Base-by-base conservation (phyloP, 2,797 vertebrate genomes). In the Adelosebastes latens region DNA sequence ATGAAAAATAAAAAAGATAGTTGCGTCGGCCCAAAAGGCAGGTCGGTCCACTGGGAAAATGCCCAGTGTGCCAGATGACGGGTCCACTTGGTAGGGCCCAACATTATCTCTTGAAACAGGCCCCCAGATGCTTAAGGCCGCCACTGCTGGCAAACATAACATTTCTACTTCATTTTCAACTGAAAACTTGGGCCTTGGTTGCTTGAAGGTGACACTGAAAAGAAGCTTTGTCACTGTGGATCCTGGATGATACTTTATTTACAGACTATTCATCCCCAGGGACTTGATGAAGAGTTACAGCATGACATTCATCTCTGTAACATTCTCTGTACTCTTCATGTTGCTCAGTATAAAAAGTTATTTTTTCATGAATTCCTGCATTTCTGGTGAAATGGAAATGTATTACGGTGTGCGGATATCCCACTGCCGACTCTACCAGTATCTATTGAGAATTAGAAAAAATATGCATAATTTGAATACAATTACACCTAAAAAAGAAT, bases 191-290 rank as follows among this genome's bases (percentile, higher is more conserved):
- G 56, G 60, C 56, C 71, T 66, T 62, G 42, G 55, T 70, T 87
- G 53, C 55, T 76, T 77, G 70, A 88, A 91, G 85, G 87, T 89
- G 87, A 87, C 77, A 84, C 58, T 62, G 68, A 77, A 85, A 80
- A 76, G 58, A 77, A 77, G 36, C 36, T 72, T 75, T 1, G 4
- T 79, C 79, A 76, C 79, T 70, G 46, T 62, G 77, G 79, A 85
- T 84, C 64, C 67, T 55, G 58, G 71, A 77, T 80, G 71, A 82
- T 86, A 52, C 81, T 84, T 89, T 88, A 84, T 89, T 86, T 79
- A 80, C 79, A 83, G 67, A 79, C 36, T 58, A 53, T 83, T 85
- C 77, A 63, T 79, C 74, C 79, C 61, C 4, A 71, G 79, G 65
- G 88, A 86, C 66, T 63, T 34, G n/a, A 4, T 72, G 81, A 84